Base-by-base conservation (phyloP, 2,888 invertebrate genomes). In the Lepidonotus clava region DNA sequence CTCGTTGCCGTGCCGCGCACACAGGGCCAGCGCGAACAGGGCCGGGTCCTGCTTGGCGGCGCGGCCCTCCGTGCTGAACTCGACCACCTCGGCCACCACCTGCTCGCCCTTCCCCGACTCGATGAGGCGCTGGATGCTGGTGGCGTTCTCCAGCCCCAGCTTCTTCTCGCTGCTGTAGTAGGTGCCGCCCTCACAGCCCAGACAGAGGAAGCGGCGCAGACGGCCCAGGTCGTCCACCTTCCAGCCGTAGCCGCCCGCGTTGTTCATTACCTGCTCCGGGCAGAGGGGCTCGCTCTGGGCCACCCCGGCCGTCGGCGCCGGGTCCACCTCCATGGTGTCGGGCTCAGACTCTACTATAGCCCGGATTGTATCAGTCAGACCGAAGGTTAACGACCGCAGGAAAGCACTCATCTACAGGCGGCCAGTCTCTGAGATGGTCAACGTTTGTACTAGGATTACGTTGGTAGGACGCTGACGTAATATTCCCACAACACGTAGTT, bases 11-110 rank as follows among this genome's bases (percentile, higher is more conserved):
- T 92, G 92, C 88, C 95, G 94, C 0, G 96, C 94, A 91, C 96
- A 96, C 91, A 96, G 95, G 0, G 96, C 96, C 80, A 96, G 93
- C 21, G 96, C 96, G 94, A 96, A 96, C 76, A 96, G 95, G n/a
- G 96, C 94, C 4, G 90, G 88, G 71, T 90, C 88, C 88, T 92
- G 92, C 84, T 91, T 91, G 18, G 96, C 95, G 61, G 94, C 92
- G n/a, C 94, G 89, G 2, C 94, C 94, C 8, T 91, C 90, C 32
- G 90, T 56, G 71, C 94, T 93, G 86, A 94, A 92, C 21, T 91
- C 90, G 38, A 89, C 88, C 1, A 94, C 89, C 51, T 93, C 91
- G 4, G 90, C 77, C 14, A 94, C 91, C 32, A 94, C 91, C 83
- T 93, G 89, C 41, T 86, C 86, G 5, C 94, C 94, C 36, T 92